Evolutionary conservation across 2,888 invertebrate species (phyloP).

Genomic region (Stramonita haemastoma): DNA sequence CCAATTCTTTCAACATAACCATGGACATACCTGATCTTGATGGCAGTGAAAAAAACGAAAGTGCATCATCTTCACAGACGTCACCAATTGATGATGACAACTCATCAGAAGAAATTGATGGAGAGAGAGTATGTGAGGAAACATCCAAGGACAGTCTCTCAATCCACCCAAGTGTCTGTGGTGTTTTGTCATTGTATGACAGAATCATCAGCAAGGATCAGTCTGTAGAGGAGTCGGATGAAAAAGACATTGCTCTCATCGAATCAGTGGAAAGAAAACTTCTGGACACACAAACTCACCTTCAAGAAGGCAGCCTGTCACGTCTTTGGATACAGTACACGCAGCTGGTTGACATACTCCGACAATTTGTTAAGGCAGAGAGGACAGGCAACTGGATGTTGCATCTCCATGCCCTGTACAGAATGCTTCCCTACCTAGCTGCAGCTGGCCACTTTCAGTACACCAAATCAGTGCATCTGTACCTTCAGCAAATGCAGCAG

Average conservation of each 20-base stretch:
- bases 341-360: neutral
- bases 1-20: neutral
- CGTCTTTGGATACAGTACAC: constrained; percentile 9
- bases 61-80: neutral
- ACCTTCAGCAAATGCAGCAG: constrained; percentile 15
- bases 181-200: constrained; percentile 6
- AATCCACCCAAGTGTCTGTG: neutral
- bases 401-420: constrained; percentile 4
- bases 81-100: neutral
- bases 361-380: constrained; percentile 13
- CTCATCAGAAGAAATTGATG: neutral
- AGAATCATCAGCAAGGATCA: neutral
- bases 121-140: neutral
- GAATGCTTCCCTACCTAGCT: constrained; percentile 20
- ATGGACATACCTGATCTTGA: neutral
- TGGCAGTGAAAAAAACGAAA: neutral
- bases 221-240: neutral
- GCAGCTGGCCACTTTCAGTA: constrained; percentile 11
- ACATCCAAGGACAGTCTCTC: neutral
- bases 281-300: neutral
- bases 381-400: constrained; percentile 24
- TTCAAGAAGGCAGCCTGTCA: neutral
- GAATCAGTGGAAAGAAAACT: constrained; percentile 3
- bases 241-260: neutral
- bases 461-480: constrained; percentile 9